Evolutionary conservation across 1,140 invertebrate genomes (phyloP).

Genomic region (Elymnias hypermnestra): DNA sequence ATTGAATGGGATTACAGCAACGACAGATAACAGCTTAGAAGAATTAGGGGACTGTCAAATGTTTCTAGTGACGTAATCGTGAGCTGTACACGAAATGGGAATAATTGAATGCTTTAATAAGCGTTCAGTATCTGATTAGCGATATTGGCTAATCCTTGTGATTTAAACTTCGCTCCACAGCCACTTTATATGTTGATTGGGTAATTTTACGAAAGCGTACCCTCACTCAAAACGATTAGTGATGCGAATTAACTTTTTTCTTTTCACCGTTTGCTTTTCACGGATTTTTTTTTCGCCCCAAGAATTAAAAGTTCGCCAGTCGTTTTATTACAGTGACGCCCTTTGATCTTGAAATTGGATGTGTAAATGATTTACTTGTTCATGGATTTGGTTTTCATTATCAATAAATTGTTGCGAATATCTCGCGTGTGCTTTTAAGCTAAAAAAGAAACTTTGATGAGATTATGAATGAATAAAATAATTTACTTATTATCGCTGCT

Average conservation of each 20-base stretch:
- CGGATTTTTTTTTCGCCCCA: background rate
- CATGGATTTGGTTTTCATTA: too few relatives aligned
- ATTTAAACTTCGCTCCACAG: constrained; percentile 34
- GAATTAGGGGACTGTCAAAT: too few relatives aligned
- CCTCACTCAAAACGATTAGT: constrained; percentile 35
- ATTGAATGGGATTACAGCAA: too few relatives aligned
- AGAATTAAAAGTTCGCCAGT: constrained; percentile 1
- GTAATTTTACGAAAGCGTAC: constrained; percentile 45
- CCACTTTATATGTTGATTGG: constrained; percentile 56
- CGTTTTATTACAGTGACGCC: background rate
- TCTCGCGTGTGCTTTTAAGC: too few relatives aligned
- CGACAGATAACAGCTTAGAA: too few relatives aligned
- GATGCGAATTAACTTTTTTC: constrained; percentile 32
- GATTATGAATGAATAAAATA: too few relatives aligned
- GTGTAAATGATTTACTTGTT: too few relatives aligned
- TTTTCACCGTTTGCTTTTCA: constrained; percentile 16
- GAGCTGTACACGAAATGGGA: background rate
- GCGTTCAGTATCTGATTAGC: constrained; percentile 44
- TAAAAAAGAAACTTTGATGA: too few relatives aligned
- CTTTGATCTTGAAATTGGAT: too few relatives aligned
- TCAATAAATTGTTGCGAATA: too few relatives aligned
- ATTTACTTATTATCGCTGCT: too few relatives aligned
- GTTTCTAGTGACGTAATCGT: background rate
- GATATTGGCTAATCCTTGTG: constrained; percentile 48
- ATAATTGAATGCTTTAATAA: constrained; percentile 28